Base-by-base conservation (phyloP, 2,888 invertebrate species). In the Caenorhabditis sulstoni region DNA sequence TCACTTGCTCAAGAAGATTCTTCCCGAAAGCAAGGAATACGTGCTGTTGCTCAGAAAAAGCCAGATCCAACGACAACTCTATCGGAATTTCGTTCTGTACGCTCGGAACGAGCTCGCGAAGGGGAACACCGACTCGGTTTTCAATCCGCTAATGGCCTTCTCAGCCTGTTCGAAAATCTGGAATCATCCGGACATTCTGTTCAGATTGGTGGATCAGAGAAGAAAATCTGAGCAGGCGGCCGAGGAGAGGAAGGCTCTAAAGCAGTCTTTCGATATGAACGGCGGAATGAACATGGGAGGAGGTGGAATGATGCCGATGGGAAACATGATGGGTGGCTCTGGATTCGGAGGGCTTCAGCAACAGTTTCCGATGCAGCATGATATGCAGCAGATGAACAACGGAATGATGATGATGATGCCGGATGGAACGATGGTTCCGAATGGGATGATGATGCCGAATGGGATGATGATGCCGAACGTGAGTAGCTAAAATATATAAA, bases 101-200 rank as follows among this genome's bases (percentile, higher is more conserved):
- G 94, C 95, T 94, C 14, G 89, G 86, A 74, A 67, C 1, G 87
- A 89, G 44, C 70, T 88, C n/a, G 44, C 67, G 8, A 49, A 29
- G 9, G 78, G 65, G 9, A 81, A 52, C n/a, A 74, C 65, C 45
- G 89, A 89, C 14, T 85, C 86, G 47, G 76, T 73, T 16, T 91
- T 95, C 35, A 98, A 98, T 92, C 97, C 98, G 0, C 92, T 99
- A 70, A 97, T 97, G 91, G 97, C 98, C 1, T 98, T 98, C 91
- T 96, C 98, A 20, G 96, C 98, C 71, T 98, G 98, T 91, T 97
- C 97, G 90, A 99, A 92, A 91, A 92, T 92, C 62, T 92, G 92
- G 92, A 92, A 92, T 82, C 92, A 92, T 83, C 92, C 92, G 7
- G 92, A 92, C 81, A 89, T 92, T 45, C 86, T 92, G 64, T 55